Percentiles rank a stretch among this genome's conserved stretches.
These are phyloP conservation scores for Philereme vetulata DNA, from an alignment of 2,888 invertebrate genomes.

Conservation along the genomic window DNA sequence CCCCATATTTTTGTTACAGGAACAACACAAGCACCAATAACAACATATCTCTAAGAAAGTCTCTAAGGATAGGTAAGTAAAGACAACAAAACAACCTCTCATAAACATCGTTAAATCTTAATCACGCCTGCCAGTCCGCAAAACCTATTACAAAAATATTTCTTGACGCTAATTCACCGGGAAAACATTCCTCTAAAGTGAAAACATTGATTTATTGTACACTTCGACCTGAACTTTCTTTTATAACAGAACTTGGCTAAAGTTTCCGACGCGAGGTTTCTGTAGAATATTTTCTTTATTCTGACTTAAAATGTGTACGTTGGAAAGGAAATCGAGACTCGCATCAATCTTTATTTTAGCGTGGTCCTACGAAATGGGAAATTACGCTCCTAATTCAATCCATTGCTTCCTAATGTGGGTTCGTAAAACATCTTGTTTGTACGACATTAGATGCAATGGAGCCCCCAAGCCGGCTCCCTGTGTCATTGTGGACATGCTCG, in stretches of 20 bases:
- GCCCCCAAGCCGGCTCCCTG: conserved; percentile 46
- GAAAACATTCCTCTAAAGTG: conserved; percentile 46
- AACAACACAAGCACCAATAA: conserved; percentile 57
- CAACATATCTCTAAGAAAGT: conserved; percentile 49
- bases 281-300: conserved; percentile 1
- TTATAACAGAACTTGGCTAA: conserved; percentile 19
- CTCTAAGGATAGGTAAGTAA: conserved; percentile 59
- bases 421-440: conserved; percentile 79
- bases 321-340: conserved; percentile 7
- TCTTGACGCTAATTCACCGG: conserved; percentile 41
- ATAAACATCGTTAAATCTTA: conserved; percentile 55
- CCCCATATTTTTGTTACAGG: conserved; percentile 58
- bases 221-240: conserved; percentile 34
- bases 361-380: conserved; percentile 58
- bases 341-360: conserved; percentile 42
- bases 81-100: conserved; percentile 45
- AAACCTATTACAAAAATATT: conserved; percentile 45
- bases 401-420: conserved; percentile 68
- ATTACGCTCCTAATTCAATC: conserved; percentile 69
- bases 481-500: conserved; percentile 59
- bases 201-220: conserved; percentile 53
- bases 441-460: conserved; percentile 67
- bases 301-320: neutral
- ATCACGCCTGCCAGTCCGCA: conserved; percentile 39
- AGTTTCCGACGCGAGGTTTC: conserved; percentile 5